These are phyloP conservation scores for Anguilla anguilla DNA, from an alignment of 2,797 vertebrate species.

Conservation along the genomic window DNA sequence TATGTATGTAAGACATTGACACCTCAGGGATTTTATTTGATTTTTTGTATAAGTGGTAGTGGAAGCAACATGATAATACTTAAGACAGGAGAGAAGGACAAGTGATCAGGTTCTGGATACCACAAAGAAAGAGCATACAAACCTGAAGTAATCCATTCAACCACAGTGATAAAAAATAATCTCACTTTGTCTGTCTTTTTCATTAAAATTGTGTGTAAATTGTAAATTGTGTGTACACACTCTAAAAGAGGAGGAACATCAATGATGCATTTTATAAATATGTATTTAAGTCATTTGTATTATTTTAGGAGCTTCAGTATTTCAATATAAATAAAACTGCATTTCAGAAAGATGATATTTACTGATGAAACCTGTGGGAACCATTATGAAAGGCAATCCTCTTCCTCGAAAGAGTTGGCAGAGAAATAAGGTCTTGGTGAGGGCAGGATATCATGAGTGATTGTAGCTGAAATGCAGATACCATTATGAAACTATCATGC, in stretches of 20 bases:
- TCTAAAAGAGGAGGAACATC: not conserved
- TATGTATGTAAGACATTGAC: no score
- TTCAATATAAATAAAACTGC: not conserved
- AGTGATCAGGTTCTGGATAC: not conserved
- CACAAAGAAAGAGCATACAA: not conserved
- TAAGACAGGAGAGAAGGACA: no score
- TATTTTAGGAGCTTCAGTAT: not conserved
- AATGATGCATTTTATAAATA: not conserved
- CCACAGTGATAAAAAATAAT: not conserved
- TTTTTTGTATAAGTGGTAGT: no score
- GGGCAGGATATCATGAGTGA: not conserved
- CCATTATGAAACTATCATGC: no score
- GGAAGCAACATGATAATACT: no score
- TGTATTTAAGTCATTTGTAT: no score
- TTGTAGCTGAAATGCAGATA: no score
- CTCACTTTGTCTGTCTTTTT: conserved; percentile 15
- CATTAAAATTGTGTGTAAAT: conserved; percentile 11
- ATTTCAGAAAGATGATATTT: not conserved
- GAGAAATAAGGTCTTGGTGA: not conserved
- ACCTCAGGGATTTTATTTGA: no score
- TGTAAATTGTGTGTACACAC: not conserved
- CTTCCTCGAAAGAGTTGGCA: not conserved
- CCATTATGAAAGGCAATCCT: not conserved
- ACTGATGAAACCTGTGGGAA: not conserved
- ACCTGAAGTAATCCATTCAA: not conserved